Evolutionary conservation across 1,140 invertebrate genomes (phyloP).

Genomic region (Gerris buenoi): DNA sequence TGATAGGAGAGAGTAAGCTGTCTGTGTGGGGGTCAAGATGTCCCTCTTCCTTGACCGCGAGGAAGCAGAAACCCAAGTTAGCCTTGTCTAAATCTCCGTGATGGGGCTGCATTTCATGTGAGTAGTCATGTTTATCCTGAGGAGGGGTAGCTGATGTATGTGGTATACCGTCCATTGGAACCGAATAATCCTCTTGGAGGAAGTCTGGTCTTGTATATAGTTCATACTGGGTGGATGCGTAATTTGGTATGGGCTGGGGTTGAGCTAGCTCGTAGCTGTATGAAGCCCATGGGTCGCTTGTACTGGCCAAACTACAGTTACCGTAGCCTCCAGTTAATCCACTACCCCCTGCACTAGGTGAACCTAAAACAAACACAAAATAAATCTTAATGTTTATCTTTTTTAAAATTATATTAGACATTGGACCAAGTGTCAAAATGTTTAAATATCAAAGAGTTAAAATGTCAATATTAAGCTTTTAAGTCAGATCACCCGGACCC

Average conservation of each 20-base stretch:
- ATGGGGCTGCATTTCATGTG: not conserved
- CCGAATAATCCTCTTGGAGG: not conserved
- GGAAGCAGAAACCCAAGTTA: not conserved
- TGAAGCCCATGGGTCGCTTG: conserved; percentile 47
- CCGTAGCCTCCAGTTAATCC: conserved; percentile 22
- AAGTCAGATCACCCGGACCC: too few species aligned
- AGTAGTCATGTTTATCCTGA: not conserved
- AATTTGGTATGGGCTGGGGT: conserved; percentile 34
- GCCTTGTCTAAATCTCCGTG: not conserved
- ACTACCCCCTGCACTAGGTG: conserved; percentile 16
- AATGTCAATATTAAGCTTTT: too few species aligned
- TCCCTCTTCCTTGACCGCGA: not conserved
- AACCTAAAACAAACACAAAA: conserved; percentile 27
- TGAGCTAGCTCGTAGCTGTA: conserved; percentile 48
- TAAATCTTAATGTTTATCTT: too few species aligned
- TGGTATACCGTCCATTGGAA: not conserved
- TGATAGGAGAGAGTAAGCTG: not conserved
- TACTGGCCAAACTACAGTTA: conserved; percentile 7
- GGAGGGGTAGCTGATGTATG: not conserved
- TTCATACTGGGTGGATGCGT: conserved; percentile 30
- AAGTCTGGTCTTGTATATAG: not conserved
- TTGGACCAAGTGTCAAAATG: too few species aligned
- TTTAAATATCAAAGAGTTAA: too few species aligned
- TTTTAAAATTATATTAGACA: too few species aligned
- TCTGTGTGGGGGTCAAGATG: not conserved